phyloP scores from a whole-genome alignment of 2,888 invertebrate genomes.

The Leptinotarsa rubiginosa region DNA sequence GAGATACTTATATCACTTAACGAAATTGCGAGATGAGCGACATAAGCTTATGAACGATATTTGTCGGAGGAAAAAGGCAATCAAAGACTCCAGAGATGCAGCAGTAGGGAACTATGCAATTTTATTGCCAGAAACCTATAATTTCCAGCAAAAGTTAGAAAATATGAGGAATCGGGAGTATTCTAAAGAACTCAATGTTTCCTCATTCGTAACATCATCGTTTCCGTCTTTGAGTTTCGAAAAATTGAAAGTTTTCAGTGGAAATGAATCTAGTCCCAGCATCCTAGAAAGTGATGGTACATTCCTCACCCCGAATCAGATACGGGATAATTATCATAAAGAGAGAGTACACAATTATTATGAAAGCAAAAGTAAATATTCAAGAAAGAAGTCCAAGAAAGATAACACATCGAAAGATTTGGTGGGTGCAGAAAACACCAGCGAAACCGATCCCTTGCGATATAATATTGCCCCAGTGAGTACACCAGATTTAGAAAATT shows the following conservation, averaged over 20 bases:
- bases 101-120: slow-evolving; percentile 55
- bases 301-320: background rate
- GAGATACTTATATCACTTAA: slow-evolving; percentile 50
- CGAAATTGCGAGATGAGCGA: slow-evolving; percentile 52
- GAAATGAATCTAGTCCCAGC: slow-evolving; percentile 27
- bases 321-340: slow-evolving; percentile 23
- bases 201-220: slow-evolving; percentile 24
- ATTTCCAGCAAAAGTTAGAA: slow-evolving; percentile 52
- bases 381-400: slow-evolving; percentile 23
- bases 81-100: slow-evolving; percentile 50
- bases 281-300: slow-evolving; percentile 3
- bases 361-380: slow-evolving; percentile 30
- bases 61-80: slow-evolving; percentile 44
- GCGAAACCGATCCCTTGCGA: background rate
- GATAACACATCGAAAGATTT: background rate
- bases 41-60: slow-evolving; percentile 48
- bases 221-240: slow-evolving; percentile 14
- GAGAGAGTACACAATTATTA: slow-evolving; percentile 34
- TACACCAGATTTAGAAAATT: background rate
- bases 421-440: background rate
- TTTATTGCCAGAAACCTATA: slow-evolving; percentile 49
- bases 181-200: background rate
- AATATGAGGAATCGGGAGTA: slow-evolving; percentile 35
- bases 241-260: background rate
- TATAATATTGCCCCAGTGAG: background rate